Evolutionary conservation across 1,140 invertebrate species (phyloP).

Genomic region (Zaprionus tsacasi): DNA sequence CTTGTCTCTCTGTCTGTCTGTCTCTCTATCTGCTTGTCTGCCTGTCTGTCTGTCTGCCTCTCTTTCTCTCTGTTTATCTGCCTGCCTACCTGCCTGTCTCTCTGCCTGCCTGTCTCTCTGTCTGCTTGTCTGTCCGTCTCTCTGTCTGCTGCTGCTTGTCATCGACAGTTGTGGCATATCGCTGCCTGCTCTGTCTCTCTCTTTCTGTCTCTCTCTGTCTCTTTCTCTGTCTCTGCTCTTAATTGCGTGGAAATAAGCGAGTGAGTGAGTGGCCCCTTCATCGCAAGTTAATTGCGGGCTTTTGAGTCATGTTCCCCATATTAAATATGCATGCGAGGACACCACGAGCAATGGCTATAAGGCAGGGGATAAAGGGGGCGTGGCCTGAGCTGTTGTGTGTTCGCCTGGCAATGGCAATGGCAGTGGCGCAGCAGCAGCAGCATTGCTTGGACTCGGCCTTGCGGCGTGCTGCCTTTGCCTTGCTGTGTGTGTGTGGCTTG

Average conservation of each 20-base stretch:
- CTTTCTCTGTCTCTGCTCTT: slow-evolving; percentile 30
- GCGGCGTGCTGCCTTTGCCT: neutral
- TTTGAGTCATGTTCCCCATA: slow-evolving; percentile 51
- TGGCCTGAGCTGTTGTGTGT: neutral
- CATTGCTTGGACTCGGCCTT: neutral
- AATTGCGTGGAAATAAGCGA: slow-evolving; percentile 59
- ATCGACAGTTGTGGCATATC: neutral
- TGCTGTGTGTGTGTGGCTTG: neutral
- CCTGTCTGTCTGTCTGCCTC: no score
- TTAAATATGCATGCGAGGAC: slow-evolving; percentile 55
- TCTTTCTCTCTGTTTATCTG: no score
- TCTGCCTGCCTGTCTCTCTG: neutral
- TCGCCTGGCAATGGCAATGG: neutral
- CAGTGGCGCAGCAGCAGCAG: neutral
- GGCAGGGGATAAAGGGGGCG: neutral
- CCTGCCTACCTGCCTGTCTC: no score
- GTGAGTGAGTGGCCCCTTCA: slow-evolving; percentile 51
- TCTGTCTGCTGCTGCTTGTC: neutral
- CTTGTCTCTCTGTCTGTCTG: no score
- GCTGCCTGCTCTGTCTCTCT: neutral
- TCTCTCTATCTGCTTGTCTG: no score
- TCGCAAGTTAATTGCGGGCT: slow-evolving; percentile 61
- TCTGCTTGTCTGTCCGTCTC: neutral
- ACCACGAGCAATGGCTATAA: slow-evolving; percentile 20
- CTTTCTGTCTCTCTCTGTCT: neutral